Conservation (phyloP, 1,140 invertebrate genomes). For the Camponotus pennsylvanicus region DNA sequence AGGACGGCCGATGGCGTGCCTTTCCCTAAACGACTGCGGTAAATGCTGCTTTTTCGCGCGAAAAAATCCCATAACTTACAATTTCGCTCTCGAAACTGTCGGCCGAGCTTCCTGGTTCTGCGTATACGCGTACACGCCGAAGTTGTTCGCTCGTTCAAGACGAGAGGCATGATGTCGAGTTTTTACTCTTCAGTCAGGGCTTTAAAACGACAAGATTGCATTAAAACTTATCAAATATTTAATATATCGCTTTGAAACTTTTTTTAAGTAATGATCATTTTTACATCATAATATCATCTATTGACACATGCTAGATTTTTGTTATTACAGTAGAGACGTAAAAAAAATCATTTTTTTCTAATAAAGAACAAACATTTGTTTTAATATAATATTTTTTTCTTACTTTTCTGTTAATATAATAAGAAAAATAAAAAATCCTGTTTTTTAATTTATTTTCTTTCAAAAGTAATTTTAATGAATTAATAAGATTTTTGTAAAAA, state of each 20-base stretch:
- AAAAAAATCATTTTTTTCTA: no score
- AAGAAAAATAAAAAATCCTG: no score
- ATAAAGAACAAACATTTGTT: no score
- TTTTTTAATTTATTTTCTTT: no score
- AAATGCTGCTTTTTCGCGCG: slow-evolving; percentile 61
- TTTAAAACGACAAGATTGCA: slow-evolving; percentile 2
- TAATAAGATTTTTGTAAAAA: no score
- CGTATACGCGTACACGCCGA: slow-evolving; percentile 26
- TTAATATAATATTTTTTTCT: no score
- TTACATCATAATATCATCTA: not conserved
- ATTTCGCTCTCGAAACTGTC: slow-evolving; percentile 45
- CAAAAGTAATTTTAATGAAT: no score
- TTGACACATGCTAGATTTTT: no score
- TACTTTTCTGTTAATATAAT: no score
- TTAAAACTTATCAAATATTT: not conserved
- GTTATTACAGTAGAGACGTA: not conserved
- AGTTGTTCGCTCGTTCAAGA: slow-evolving; percentile 27
- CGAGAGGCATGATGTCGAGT: not conserved
- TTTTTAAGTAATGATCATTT: not conserved
- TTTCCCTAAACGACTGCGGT: slow-evolving; percentile 61
- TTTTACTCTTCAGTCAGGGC: not conserved
- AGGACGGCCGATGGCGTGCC: slow-evolving; percentile 48
- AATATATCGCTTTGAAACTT: not conserved
- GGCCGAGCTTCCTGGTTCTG: not conserved
- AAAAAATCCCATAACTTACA: slow-evolving; percentile 49